These are phyloP conservation scores for Trichogramma pretiosum DNA, from an alignment of 1,140 invertebrate species.

Conservation along the genomic window DNA sequence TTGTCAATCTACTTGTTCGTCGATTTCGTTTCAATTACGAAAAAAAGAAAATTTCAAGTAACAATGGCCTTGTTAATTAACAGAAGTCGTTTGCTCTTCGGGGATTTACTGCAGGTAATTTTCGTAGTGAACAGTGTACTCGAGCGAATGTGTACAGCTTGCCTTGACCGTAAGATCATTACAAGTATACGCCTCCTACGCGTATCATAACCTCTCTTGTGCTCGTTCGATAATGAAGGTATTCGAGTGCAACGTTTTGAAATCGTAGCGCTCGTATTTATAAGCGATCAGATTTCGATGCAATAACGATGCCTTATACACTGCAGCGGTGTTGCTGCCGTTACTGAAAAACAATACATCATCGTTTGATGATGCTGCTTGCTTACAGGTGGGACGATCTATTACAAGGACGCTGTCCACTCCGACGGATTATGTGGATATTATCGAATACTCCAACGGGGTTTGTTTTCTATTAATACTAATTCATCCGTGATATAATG, in stretches of 20 bases:
- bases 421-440: constrained; percentile 31
- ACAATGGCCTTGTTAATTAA: constrained; percentile 11
- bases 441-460: constrained; percentile 25
- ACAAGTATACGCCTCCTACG: neutral
- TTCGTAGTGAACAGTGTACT: too few relatives aligned
- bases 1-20: too few relatives aligned
- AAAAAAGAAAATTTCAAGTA: too few relatives aligned
- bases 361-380: constrained; percentile 20
- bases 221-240: neutral
- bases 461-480: constrained; percentile 21
- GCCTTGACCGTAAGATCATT: constrained; percentile 12
- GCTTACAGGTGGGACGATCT: constrained; percentile 28
- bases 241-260: neutral
- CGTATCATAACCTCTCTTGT: constrained; percentile 4
- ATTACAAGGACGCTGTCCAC: constrained; percentile 25
- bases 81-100: neutral
- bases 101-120: constrained; percentile 8
- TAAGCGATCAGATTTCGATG: too few relatives aligned
- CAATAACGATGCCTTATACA: too few relatives aligned
- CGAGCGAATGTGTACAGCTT: too few relatives aligned
- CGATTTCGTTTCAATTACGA: too few relatives aligned
- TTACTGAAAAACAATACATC: too few relatives aligned
- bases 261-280: neutral
- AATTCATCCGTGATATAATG: too few relatives aligned
- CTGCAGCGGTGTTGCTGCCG: too few relatives aligned